Evolutionary conservation across 2,888 invertebrate species (phyloP).

Genomic region (Chironomus tentans): DNA sequence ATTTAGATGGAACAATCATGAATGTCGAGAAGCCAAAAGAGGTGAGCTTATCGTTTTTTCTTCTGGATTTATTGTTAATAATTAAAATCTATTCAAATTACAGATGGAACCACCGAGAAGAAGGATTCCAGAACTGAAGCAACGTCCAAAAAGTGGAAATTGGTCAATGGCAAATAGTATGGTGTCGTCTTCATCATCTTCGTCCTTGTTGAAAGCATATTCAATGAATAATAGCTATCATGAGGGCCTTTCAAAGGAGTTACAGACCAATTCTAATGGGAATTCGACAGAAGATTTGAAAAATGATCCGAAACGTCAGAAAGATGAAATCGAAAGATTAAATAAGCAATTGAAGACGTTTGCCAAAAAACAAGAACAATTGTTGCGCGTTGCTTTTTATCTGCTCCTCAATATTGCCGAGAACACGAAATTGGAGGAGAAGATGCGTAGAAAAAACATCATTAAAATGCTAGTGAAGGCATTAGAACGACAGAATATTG

Average conservation of each 20-base stretch:
- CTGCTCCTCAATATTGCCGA: constrained; percentile 91
- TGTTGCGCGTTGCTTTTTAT: constrained; percentile 84
- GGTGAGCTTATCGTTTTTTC: no score
- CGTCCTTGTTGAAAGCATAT: constrained; percentile 48
- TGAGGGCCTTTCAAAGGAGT: constrained; percentile 47
- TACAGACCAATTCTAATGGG: constrained; percentile 29
- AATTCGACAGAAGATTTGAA: constrained; percentile 35
- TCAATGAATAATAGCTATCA: constrained; percentile 60
- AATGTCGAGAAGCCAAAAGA: constrained; percentile 43
- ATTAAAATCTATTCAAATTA: not conserved
- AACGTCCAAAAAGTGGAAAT: constrained; percentile 67
- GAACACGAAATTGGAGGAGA: constrained; percentile 90
- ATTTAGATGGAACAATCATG: constrained; percentile 39
- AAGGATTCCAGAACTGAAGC: constrained; percentile 62
- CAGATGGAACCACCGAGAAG: constrained; percentile 55
- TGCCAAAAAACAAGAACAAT: constrained; percentile 87
- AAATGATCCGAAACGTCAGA: constrained; percentile 44
- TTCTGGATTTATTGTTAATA: no score
- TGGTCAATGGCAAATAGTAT: constrained; percentile 47
- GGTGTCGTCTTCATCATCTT: constrained; percentile 33
- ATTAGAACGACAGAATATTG: constrained; percentile 81
- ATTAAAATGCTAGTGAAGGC: constrained; percentile 79
- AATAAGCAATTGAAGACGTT: constrained; percentile 67
- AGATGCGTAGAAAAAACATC: constrained; percentile 91
- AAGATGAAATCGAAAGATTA: constrained; percentile 69